A percentile compares a stretch with the other conserved stretches of the same genome.
These are phyloP conservation scores for Centrocercus urophasianus DNA, from an alignment of 2,113 vertebrate genomes.

Conservation along the genomic window DNA sequence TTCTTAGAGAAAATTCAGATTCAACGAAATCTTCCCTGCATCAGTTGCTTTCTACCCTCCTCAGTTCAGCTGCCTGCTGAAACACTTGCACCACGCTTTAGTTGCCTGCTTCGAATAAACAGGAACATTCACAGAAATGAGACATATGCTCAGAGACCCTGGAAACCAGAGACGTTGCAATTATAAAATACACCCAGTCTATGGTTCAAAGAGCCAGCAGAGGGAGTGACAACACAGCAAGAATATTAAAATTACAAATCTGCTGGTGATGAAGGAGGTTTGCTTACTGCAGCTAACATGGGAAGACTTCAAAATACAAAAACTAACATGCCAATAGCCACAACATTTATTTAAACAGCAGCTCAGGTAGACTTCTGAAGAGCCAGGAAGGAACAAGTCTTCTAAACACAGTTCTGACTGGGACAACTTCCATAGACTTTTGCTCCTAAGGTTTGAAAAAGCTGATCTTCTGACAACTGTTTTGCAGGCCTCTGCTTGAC, in stretches of 20 bases:
- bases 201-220: neutral
- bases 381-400: neutral
- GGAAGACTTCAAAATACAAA: neutral
- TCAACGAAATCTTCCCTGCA: neutral
- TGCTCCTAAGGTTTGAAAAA: neutral
- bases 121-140: neutral
- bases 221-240: neutral
- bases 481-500: neutral
- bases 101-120: neutral
- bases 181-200: accelerated
- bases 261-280: accelerated
- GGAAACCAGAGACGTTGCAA: neutral
- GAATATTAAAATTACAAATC: neutral
- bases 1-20: neutral
- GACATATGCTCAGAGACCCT: neutral
- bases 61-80: neutral
- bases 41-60: neutral
- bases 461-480: neutral
- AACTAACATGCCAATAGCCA: neutral
- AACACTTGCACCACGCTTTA: neutral
- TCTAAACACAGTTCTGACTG: neutral
- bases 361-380: neutral
- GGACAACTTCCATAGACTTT: neutral
- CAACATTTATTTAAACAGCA: neutral
- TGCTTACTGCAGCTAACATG: neutral